Evolutionary conservation across 2,888 invertebrate species (phyloP).

Genomic region (Calliphora vomitoria): DNA sequence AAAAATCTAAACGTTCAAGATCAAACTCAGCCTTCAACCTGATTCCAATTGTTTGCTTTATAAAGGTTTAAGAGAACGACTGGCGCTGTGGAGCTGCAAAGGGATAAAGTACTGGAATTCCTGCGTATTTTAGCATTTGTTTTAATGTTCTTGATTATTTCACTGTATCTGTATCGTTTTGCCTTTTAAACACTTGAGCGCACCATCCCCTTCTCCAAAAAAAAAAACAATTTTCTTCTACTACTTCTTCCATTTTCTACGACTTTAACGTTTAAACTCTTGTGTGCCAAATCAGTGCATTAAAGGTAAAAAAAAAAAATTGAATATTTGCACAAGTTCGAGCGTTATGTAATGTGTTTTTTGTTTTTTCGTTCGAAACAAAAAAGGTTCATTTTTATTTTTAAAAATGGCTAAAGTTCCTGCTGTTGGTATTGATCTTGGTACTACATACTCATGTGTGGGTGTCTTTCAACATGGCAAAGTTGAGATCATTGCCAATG

Average conservation of each 20-base stretch:
- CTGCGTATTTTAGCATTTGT: slow-evolving; percentile 83
- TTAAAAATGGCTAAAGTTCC: slow-evolving; percentile 84
- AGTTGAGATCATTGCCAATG: slow-evolving; percentile 93
- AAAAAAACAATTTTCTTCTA: slow-evolving; percentile 17
- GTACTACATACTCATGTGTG: slow-evolving; percentile 97
- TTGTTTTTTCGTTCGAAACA: slow-evolving; percentile 13
- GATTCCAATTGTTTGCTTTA: slow-evolving; percentile 14
- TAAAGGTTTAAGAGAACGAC: slow-evolving; percentile 75
- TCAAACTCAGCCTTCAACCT: slow-evolving; percentile 2
- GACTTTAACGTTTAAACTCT: background rate
- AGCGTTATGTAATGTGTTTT: slow-evolving; percentile 63
- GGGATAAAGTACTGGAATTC: slow-evolving; percentile 83
- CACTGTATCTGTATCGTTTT: slow-evolving; percentile 83
- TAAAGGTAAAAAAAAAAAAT: slow-evolving; percentile 39
- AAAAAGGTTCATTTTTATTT: slow-evolving; percentile 40
- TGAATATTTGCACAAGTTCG: slow-evolving; percentile 15
- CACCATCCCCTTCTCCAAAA: slow-evolving; percentile 26
- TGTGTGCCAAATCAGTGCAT: background rate
- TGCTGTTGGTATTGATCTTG: slow-evolving; percentile 89
- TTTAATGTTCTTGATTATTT: slow-evolving; percentile 83
- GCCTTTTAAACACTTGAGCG: slow-evolving; percentile 78
- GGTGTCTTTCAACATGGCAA: slow-evolving; percentile 96
- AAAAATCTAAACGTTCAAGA: background rate
- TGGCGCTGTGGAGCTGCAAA: slow-evolving; percentile 84
- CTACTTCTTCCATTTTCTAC: background rate